Percentiles rank a stretch among this genome's conserved stretches.
phyloP scores from a whole-genome alignment of 2,797 vertebrate species.

The Danio albolineatus region DNA sequence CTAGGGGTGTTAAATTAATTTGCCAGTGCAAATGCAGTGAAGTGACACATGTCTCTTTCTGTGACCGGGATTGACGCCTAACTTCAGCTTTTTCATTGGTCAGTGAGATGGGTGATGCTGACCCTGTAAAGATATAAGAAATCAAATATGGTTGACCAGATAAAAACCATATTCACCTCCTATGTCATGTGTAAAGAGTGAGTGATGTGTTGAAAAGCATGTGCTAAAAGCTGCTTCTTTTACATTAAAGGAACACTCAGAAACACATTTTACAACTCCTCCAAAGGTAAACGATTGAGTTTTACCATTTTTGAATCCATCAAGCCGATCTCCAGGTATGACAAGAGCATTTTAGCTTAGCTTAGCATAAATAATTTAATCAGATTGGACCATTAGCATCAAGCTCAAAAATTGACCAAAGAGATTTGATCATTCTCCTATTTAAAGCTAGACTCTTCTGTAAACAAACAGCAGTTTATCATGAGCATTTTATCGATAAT shows the following conservation, averaged over 20 bases:
- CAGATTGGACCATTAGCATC: too few relatives aligned
- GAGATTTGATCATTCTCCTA: too few relatives aligned
- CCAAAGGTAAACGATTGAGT: too few relatives aligned
- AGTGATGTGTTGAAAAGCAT: not conserved
- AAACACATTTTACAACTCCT: too few relatives aligned
- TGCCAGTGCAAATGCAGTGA: conserved; percentile 20
- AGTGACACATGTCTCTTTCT: not conserved
- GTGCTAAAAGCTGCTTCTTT: not conserved
- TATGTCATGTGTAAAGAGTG: not conserved
- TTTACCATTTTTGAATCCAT: too few relatives aligned
- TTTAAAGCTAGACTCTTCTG: too few relatives aligned
- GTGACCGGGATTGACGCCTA: not conserved
- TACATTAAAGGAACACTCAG: not conserved
- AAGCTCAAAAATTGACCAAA: too few relatives aligned
- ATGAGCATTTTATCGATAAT: too few relatives aligned
- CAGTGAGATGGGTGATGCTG: not conserved
- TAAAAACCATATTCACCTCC: not conserved
- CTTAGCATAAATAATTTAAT: too few relatives aligned
- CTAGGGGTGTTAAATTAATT: conserved; percentile 13
- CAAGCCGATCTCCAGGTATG: too few relatives aligned
- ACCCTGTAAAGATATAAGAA: conserved; percentile 8
- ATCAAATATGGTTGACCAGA: not conserved
- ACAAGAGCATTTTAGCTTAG: too few relatives aligned
- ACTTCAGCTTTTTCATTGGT: conserved; percentile 1
- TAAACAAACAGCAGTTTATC: too few relatives aligned